These are phyloP conservation scores for human DNA, from an alignment of 2,113 vertebrate species.

Conservation along the genomic window GRCh38 chr5:124524001-124524500, in stretches of 20 bases:
- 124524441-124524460: neutral
- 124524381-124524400: neutral
- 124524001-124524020: slow-evolving; percentile 6
- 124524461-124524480: neutral
- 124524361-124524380: neutral
- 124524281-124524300: slow-evolving; percentile 53
- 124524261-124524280: neutral
- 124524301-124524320: neutral
- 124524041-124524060: neutral
- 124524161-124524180: neutral
- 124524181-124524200: slow-evolving; percentile 56
- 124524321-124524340: neutral
- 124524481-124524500: neutral
- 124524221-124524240: slow-evolving; percentile 48
- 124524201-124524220: slow-evolving; percentile 53
- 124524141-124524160: slow-evolving; percentile 48
- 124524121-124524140: slow-evolving; percentile 29
- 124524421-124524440: neutral
- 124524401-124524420: neutral
- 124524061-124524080: neutral
- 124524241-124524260: neutral
- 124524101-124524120: slow-evolving; percentile 3
- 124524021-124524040: slow-evolving; percentile 64
- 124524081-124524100: neutral
- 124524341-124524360: neutral